Percentiles rank a stretch among this genome's conserved stretches.
Conservation (phyloP, 2,888 invertebrate species). For the Chaitophorus viminalis region DNA sequence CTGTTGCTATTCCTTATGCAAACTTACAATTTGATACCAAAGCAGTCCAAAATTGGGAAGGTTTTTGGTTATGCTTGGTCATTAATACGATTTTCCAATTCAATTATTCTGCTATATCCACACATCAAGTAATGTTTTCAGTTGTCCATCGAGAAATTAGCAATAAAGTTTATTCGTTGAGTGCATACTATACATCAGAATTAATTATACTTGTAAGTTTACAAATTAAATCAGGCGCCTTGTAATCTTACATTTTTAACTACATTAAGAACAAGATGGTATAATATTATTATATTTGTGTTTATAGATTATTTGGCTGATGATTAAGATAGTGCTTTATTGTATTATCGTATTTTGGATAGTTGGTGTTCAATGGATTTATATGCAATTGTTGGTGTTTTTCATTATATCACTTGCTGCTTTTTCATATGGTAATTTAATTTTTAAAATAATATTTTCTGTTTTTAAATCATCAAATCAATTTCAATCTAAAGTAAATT, state of each 20-base stretch:
- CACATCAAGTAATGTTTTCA: conserved; percentile 41
- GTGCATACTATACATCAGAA: conserved; percentile 54
- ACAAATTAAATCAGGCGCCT: background rate
- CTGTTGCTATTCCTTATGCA: conserved; percentile 36
- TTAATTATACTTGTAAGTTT: conserved; percentile 23
- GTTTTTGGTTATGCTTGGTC: conserved; percentile 55
- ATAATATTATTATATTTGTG: background rate
- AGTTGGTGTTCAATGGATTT: conserved; percentile 46
- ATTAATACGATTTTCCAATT: conserved; percentile 49
- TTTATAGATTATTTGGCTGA: conserved; percentile 30
- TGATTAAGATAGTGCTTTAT: background rate
- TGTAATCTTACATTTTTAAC: background rate
- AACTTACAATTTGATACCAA: conserved; percentile 51
- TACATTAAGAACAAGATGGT: background rate
- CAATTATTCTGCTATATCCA: conserved; percentile 9
- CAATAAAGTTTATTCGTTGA: conserved; percentile 42
- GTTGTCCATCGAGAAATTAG: conserved; percentile 56
- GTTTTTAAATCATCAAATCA: no score
- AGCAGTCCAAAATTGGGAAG: conserved; percentile 59
- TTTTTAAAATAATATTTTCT: no score
- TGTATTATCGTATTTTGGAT: conserved; percentile 51
- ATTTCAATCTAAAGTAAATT: no score
- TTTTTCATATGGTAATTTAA: conserved; percentile 43
- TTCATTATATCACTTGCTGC: conserved; percentile 18
- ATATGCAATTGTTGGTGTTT: conserved; percentile 32